Conservation (phyloP, 2,113 vertebrate species). For the Lagopus muta region DNA sequence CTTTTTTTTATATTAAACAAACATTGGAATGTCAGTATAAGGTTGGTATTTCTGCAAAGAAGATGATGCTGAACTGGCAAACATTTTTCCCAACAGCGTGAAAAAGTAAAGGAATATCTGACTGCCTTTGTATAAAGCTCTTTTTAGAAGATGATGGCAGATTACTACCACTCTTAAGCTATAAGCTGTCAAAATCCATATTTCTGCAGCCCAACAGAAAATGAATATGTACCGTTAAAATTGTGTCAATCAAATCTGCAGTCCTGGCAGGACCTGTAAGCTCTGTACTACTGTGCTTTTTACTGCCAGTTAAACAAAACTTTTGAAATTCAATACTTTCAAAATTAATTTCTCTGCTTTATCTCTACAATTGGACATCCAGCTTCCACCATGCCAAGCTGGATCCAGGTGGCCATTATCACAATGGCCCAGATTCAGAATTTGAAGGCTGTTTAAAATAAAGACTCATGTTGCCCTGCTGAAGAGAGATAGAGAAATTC, state of each 20-base stretch:
- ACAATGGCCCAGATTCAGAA: not conserved
- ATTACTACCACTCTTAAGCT: constrained; percentile 29
- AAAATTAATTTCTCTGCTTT: not conserved
- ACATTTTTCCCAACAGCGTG: not conserved
- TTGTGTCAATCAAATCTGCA: constrained; percentile 41
- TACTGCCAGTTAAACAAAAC: not conserved
- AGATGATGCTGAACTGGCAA: not conserved
- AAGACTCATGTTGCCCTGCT: accelerated
- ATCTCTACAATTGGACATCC: not conserved
- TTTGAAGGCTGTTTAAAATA: not conserved
- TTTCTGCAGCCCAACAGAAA: constrained; percentile 23
- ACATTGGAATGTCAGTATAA: not conserved
- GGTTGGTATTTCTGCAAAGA: constrained; percentile 16
- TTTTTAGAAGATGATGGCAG: not conserved
- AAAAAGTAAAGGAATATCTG: not conserved
- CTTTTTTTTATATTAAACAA: not conserved
- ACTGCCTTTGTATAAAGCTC: constrained; percentile 17
- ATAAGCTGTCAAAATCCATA: not conserved
- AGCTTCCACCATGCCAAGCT: not conserved
- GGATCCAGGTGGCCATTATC: not conserved
- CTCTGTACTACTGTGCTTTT: not conserved
- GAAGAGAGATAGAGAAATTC: not conserved
- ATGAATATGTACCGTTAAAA: constrained; percentile 14
- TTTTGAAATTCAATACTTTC: not conserved
- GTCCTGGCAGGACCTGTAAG: constrained; percentile 5